Conservation (phyloP, 1,140 invertebrate species). For the Glossosoma conforme region DNA sequence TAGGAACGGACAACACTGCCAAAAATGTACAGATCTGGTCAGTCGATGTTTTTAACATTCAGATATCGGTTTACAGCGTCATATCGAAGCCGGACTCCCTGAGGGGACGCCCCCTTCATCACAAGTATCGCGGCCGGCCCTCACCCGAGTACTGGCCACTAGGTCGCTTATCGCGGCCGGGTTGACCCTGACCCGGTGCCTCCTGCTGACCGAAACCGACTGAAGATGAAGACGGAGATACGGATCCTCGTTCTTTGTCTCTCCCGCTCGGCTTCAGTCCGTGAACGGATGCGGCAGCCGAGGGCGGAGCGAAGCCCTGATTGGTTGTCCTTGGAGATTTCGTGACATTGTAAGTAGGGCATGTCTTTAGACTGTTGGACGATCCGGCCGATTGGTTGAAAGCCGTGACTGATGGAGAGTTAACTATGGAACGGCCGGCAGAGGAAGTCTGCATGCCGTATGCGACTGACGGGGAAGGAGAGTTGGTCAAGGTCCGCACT, state of each 20-base stretch:
- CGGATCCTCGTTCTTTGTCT: constrained; percentile 1
- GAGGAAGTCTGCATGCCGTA: background rate
- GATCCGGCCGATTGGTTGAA: background rate
- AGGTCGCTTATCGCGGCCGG: too few species aligned
- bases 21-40: too few species aligned
- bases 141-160: constrained; percentile 16
- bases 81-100: constrained; percentile 22
- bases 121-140: constrained; percentile 26
- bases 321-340: too few species aligned
- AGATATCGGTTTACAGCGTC: constrained; percentile 21
- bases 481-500: constrained; percentile 13
- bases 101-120: constrained; percentile 16
- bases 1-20: too few species aligned
- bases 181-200: constrained; percentile 12
- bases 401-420: background rate
- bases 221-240: background rate
- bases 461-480: background rate
- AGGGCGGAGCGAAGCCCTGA: background rate
- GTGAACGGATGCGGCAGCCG: background rate
- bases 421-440: background rate
- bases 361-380: background rate
- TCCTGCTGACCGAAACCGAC: background rate
- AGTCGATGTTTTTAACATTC: too few species aligned
- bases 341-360: background rate
- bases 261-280: background rate